Percentiles rank a stretch among this genome's conserved stretches.
phyloP scores from a whole-genome alignment of 2,797 vertebrate genomes.

The Rhinichthys osculus region DNA sequence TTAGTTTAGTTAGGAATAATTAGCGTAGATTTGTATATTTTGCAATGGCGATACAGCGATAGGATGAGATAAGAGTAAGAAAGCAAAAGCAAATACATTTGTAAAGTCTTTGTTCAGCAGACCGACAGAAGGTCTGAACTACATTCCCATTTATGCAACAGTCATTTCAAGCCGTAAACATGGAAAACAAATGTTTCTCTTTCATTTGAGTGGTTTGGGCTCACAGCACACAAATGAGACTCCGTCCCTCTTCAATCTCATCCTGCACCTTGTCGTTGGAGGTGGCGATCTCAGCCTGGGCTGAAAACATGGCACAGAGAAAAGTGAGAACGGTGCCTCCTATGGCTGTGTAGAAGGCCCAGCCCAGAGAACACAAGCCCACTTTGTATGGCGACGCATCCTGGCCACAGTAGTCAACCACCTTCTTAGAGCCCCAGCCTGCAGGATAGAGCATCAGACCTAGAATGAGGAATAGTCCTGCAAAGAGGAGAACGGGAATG shows the following conservation, averaged over 20 bases:
- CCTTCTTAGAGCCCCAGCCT: constrained; percentile 95
- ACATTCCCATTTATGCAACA: constrained; percentile 26
- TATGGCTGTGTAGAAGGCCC: constrained; percentile 95
- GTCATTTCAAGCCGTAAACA: constrained; percentile 26
- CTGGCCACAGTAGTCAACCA: constrained; percentile 85
- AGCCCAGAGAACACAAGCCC: constrained; percentile 89
- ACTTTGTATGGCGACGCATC: constrained; percentile 90
- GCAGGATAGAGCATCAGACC: constrained; percentile 96
- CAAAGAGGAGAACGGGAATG: constrained; percentile 39
- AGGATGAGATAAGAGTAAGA: background rate
- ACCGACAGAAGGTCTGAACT: constrained; percentile 10
- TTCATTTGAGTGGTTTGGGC: background rate
- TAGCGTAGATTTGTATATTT: constrained; percentile 1
- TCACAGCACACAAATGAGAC: constrained; percentile 90
- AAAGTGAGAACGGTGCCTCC: constrained; percentile 91
- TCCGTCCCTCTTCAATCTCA: constrained; percentile 97
- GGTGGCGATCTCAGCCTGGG: constrained; percentile 96
- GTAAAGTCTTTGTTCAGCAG: constrained; percentile 7
- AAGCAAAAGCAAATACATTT: constrained; percentile 9
- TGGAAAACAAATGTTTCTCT: background rate
- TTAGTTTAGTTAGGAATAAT: background rate
- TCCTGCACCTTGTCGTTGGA: constrained; percentile 97
- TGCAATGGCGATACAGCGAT: background rate
- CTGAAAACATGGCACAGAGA: constrained; percentile 92
- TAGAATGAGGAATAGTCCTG: constrained; percentile 95